phyloP scores from a whole-genome alignment of 1,140 invertebrate species.

The Brachionus rubens region DNA sequence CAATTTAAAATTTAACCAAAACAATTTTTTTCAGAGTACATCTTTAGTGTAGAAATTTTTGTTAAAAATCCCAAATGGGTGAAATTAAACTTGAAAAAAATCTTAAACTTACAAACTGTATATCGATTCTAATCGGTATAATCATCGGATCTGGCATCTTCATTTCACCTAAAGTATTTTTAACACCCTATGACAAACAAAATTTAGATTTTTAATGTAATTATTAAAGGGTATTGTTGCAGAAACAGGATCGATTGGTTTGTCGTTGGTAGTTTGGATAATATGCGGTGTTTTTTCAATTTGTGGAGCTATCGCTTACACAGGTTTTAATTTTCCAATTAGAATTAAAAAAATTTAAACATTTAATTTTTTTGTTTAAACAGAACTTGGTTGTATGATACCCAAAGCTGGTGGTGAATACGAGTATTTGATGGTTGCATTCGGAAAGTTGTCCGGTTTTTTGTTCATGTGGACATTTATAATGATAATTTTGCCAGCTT shows the following conservation, averaged over 20 bases:
- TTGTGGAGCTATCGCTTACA: conserved; percentile 56
- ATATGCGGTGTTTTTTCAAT: conserved; percentile 76
- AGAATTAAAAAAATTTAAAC: not conserved
- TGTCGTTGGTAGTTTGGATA: conserved; percentile 77
- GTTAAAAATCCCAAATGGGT: too few species aligned
- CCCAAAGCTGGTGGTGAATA: conserved; percentile 47
- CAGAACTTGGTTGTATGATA: conserved; percentile 70
- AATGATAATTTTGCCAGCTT: conserved; percentile 71
- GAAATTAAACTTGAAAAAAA: conserved; percentile 43
- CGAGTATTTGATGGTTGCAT: conserved; percentile 36
- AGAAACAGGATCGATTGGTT: conserved; percentile 77
- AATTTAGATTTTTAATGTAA: conserved; percentile 57
- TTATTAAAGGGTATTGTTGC: conserved; percentile 77
- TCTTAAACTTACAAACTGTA: conserved; percentile 23
- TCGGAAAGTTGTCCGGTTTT: conserved; percentile 64
- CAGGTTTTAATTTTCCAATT: not conserved
- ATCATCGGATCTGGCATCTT: conserved; percentile 79
- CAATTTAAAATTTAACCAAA: too few species aligned
- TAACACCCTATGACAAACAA: conserved; percentile 25
- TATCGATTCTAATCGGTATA: conserved; percentile 57
- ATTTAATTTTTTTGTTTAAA: conserved; percentile 52
- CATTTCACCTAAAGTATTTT: conserved; percentile 85
- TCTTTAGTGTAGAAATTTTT: too few species aligned
- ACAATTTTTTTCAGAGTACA: too few species aligned
- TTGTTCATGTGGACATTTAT: conserved; percentile 51